phyloP scores from a whole-genome alignment of 2,113 vertebrate species.

The Chloroceryle aenea region DNA sequence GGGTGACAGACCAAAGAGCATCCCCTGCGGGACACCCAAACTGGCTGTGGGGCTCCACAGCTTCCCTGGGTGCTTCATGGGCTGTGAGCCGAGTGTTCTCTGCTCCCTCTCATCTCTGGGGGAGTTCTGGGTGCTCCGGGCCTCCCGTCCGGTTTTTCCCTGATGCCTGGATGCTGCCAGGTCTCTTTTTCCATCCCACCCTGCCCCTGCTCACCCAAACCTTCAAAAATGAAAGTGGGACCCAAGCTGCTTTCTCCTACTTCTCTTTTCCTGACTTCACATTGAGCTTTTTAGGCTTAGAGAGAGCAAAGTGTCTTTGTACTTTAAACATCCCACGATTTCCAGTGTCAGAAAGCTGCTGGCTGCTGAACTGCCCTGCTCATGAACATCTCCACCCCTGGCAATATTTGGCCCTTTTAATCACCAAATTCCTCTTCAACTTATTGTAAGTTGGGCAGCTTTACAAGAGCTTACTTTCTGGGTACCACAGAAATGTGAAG shows the following conservation, averaged over 20 bases:
- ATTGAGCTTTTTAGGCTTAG: background rate
- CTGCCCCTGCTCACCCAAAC: background rate
- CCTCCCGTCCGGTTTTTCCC: background rate
- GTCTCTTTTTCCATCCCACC: background rate
- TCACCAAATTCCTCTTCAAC: background rate
- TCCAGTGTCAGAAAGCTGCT: background rate
- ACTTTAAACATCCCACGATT: background rate
- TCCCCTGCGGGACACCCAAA: background rate
- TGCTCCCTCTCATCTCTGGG: background rate
- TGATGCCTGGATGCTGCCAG: background rate
- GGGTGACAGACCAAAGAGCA: background rate
- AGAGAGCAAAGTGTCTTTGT: background rate
- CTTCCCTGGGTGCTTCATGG: background rate
- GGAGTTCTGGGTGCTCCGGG: background rate
- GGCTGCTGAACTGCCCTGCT: background rate
- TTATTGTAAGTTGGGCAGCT: background rate
- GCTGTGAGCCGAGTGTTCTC: background rate
- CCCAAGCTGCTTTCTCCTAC: background rate
- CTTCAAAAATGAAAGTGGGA: background rate
- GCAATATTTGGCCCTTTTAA: background rate
- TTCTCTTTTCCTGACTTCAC: background rate
- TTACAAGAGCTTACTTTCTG: background rate
- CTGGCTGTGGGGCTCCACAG: accelerated
- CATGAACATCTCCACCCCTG: background rate
- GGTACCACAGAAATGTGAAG: background rate